These are phyloP conservation scores for Melanotaenia boesemani DNA, from an alignment of 2,797 vertebrate species.

Conservation along the genomic window DNA sequence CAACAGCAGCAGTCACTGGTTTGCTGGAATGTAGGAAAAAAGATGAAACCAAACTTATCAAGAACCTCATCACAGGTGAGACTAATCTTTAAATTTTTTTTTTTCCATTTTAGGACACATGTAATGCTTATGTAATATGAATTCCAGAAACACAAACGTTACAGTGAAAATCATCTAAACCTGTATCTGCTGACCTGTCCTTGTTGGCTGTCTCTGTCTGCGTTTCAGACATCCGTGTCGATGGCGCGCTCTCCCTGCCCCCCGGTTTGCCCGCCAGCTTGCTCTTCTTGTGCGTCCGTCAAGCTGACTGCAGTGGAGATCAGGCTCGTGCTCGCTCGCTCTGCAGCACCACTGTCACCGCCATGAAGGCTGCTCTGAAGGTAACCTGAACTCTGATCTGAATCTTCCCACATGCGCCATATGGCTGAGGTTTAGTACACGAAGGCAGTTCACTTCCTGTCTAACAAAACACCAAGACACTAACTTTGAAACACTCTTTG, in stretches of 20 bases:
- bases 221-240: constrained; percentile 79
- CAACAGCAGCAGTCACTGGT: constrained; percentile 59
- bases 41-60: constrained; percentile 85
- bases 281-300: constrained; percentile 84
- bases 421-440: constrained; percentile 36
- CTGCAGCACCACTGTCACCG: constrained; percentile 65
- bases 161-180: not conserved
- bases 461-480: constrained; percentile 4
- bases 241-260: constrained; percentile 67
- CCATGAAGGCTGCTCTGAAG: constrained; percentile 85
- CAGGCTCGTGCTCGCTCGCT: constrained; percentile 67
- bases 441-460: constrained; percentile 27
- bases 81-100: not conserved
- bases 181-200: not conserved
- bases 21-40: constrained; percentile 83
- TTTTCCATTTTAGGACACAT: no score
- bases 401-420: constrained; percentile 15
- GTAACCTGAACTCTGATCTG: constrained; percentile 62
- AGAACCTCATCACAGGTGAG: constrained; percentile 86
- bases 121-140: not conserved
- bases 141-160: no score
- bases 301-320: constrained; percentile 78
- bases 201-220: constrained; percentile 32
- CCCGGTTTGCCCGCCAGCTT: constrained; percentile 82
- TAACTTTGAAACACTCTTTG: constrained; percentile 41